These are phyloP conservation scores for Argya squamiceps DNA, from an alignment of 2,797 vertebrate genomes.

Conservation along the genomic window DNA sequence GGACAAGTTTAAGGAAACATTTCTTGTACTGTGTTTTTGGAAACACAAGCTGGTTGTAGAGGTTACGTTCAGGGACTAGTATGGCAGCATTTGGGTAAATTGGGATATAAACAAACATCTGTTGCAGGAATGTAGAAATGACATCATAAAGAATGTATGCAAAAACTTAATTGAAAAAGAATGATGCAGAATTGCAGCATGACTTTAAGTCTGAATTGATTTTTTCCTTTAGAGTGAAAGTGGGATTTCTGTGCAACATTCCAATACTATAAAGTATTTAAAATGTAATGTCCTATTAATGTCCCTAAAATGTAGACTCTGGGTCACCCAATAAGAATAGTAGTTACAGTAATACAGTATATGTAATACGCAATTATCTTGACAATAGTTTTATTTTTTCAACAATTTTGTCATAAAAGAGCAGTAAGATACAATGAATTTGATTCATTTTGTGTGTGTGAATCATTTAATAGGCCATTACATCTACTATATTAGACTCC, in stretches of 20 bases:
- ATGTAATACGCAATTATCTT: constrained; percentile 82
- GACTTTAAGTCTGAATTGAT: constrained; percentile 80
- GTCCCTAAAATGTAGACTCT: constrained; percentile 78
- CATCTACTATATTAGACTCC: constrained; percentile 83
- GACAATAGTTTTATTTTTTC: constrained; percentile 84
- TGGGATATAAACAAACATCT: constrained; percentile 82
- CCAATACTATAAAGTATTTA: constrained; percentile 80
- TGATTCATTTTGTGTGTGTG: constrained; percentile 84
- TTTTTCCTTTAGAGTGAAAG: constrained; percentile 75
- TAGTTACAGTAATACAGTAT: constrained; percentile 78
- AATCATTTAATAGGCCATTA: constrained; percentile 86
- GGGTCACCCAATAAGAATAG: constrained; percentile 78
- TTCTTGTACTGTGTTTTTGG: constrained; percentile 46
- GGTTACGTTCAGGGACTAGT: constrained; percentile 69
- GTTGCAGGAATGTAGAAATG: constrained; percentile 80
- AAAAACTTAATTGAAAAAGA: constrained; percentile 83
- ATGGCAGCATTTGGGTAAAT: constrained; percentile 77
- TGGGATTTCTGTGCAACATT: constrained; percentile 74
- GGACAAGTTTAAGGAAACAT: constrained; percentile 61
- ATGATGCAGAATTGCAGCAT: constrained; percentile 76
- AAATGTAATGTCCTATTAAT: constrained; percentile 82
- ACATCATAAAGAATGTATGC: constrained; percentile 83
- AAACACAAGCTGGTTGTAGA: constrained; percentile 53
- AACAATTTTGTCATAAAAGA: constrained; percentile 84
- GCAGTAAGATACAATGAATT: constrained; percentile 82